Evolutionary conservation across 2,888 invertebrate genomes (phyloP).

Genomic region (Euphydryas editha): DNA sequence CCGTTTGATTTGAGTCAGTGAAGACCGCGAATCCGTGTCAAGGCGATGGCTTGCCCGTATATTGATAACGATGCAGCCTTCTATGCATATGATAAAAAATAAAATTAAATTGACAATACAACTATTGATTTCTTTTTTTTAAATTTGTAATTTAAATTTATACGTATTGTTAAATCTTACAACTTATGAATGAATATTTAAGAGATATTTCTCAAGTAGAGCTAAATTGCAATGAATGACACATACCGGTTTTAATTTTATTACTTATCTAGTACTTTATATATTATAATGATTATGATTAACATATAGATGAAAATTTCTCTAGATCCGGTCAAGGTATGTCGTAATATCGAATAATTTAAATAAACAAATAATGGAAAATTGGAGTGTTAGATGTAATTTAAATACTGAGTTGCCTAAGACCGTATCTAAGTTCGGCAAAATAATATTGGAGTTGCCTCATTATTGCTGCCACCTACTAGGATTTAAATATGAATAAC

Average conservation of each 20-base stretch:
- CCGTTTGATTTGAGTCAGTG: conserved; percentile 41
- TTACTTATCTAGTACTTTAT: not conserved
- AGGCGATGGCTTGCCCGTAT: conserved; percentile 73
- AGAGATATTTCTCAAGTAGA: too few relatives aligned
- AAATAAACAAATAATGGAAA: conserved; percentile 8
- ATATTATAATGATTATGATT: not conserved
- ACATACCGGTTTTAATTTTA: too few relatives aligned
- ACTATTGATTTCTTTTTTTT: conserved; percentile 1
- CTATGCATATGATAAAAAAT: conserved; percentile 43
- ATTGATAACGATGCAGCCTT: conserved; percentile 70
- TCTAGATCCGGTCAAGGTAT: conserved; percentile 2
- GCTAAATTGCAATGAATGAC: too few relatives aligned
- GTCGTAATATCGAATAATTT: conserved; percentile 8
- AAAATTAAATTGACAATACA: not conserved
- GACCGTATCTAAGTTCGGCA: not conserved
- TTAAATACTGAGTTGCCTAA: conserved; percentile 3
- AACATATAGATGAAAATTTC: conserved; percentile 4
- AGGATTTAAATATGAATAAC: not conserved
- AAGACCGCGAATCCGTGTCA: conserved; percentile 67
- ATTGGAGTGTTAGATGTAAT: conserved; percentile 1
- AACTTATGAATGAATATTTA: too few relatives aligned
- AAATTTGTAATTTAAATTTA: not conserved
- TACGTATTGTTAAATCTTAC: not conserved
- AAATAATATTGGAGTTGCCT: conserved; percentile 4
- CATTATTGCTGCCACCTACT: conserved; percentile 6